Percentiles rank a stretch among this genome's conserved stretches.
Conservation (phyloP, 2,113 vertebrate genomes). For the Hippopotamus amphibius region DNA sequence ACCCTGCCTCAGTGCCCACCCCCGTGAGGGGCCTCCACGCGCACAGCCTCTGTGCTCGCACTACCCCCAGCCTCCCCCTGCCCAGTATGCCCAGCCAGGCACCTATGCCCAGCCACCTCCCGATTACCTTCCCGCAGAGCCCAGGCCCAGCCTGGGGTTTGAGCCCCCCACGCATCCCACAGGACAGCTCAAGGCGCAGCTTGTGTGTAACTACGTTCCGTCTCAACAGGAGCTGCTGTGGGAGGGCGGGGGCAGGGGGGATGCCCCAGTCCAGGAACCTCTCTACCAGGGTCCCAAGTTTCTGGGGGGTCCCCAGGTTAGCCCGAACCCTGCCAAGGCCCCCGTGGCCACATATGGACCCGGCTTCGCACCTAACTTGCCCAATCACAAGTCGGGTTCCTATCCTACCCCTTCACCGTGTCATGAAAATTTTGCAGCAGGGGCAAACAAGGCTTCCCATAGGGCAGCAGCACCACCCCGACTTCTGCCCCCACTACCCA, state of each 20-base stretch:
- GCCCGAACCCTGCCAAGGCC: slow-evolving; percentile 67
- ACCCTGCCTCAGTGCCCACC: slow-evolving; percentile 88
- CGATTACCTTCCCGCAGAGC: slow-evolving; percentile 70
- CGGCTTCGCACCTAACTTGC: slow-evolving; percentile 61
- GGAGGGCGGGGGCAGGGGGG: slow-evolving; percentile 86
- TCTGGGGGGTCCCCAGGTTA: slow-evolving; percentile 70
- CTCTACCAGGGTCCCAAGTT: slow-evolving; percentile 83
- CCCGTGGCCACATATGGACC: slow-evolving; percentile 82
- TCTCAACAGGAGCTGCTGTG: slow-evolving; percentile 97
- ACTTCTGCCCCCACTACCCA: slow-evolving; percentile 77
- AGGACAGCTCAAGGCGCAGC: slow-evolving; percentile 95
- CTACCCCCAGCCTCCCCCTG: slow-evolving; percentile 68
- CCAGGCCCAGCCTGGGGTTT: slow-evolving; percentile 81
- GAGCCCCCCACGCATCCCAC: slow-evolving; percentile 85
- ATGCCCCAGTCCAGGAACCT: slow-evolving; percentile 79
- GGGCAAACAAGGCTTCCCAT: slow-evolving; percentile 70
- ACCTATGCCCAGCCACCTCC: slow-evolving; percentile 66
- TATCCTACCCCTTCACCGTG: slow-evolving; percentile 42
- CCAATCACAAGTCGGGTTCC: slow-evolving; percentile 66
- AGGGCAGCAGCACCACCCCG: slow-evolving; percentile 65
- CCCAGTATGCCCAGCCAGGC: slow-evolving; percentile 70
- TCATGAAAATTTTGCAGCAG: slow-evolving; percentile 79
- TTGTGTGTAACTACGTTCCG: slow-evolving; percentile 96
- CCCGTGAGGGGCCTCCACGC: slow-evolving; percentile 56
- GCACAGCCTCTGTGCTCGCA: slow-evolving; percentile 74